phyloP scores from a whole-genome alignment of 2,888 invertebrate species.

The Meloe dianella region DNA sequence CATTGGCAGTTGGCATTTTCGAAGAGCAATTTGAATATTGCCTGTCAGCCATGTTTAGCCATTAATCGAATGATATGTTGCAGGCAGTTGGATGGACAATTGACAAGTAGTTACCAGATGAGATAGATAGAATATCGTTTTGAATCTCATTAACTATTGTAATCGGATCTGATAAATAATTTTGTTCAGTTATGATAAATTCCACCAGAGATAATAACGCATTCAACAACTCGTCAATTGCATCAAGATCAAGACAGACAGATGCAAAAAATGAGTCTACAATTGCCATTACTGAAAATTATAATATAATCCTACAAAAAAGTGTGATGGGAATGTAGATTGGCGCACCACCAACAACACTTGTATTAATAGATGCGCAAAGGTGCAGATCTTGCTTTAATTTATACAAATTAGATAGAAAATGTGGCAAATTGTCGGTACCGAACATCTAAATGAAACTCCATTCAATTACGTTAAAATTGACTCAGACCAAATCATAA shows the following conservation, averaged over 20 bases:
- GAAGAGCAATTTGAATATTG: neutral
- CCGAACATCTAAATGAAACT: constrained; percentile 29
- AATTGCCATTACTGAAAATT: no score
- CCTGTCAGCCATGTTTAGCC: neutral
- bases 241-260: no score
- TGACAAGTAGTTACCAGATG: neutral
- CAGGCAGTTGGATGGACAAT: neutral
- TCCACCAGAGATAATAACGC: no score
- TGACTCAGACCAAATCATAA: constrained; percentile 27
- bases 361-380: constrained; percentile 2
- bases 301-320: no score
- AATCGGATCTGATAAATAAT: neutral
- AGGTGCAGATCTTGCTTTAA: constrained; percentile 23
- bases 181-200: neutral
- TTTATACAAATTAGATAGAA: constrained; percentile 25
- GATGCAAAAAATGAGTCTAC: no score
- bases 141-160: neutral
- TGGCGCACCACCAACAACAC: neutral
- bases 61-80: neutral
- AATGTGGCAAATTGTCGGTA: constrained; percentile 24
- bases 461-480: constrained; percentile 32
- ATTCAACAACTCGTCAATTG: no score
- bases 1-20: neutral
- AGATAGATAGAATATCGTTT: neutral
- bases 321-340: neutral